Evolutionary conservation across 2,113 vertebrate species (phyloP).

Genomic region (Piaya cayana): DNA sequence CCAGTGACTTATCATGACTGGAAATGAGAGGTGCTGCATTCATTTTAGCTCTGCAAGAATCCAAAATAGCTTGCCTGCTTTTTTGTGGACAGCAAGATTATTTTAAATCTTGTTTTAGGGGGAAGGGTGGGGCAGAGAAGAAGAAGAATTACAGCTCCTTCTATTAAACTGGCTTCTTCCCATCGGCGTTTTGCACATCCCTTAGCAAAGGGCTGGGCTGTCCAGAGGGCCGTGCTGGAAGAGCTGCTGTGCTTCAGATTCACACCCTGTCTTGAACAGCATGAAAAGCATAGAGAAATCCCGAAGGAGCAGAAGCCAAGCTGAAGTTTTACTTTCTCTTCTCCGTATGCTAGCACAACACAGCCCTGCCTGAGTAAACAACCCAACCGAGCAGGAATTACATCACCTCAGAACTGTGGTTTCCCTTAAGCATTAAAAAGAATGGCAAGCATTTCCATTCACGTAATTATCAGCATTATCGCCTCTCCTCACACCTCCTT

Average conservation of each 20-base stretch:
- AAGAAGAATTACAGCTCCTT: not conserved
- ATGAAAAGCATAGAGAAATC: not conserved
- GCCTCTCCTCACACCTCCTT: not conserved
- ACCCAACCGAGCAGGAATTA: not conserved
- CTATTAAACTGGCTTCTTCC: not conserved
- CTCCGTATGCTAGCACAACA: not conserved
- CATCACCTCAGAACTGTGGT: not conserved
- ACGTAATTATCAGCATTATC: not conserved
- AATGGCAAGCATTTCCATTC: slow-evolving; percentile 16
- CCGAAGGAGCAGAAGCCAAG: not conserved
- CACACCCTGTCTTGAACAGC: not conserved
- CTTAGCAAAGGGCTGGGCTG: not conserved
- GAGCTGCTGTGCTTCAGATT: not conserved
- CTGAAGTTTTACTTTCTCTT: slow-evolving; percentile 35
- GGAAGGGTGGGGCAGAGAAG: not conserved
- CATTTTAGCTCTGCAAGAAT: slow-evolving; percentile 14
- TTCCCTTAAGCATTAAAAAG: slow-evolving; percentile 14
- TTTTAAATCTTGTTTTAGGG: not conserved
- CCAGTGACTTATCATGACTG: slow-evolving; percentile 7
- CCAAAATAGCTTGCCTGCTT: slow-evolving; percentile 49
- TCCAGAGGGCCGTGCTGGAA: not conserved
- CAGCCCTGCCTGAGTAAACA: slow-evolving; percentile 11
- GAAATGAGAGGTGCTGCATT: slow-evolving; percentile 24
- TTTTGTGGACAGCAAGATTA: slow-evolving; percentile 38
- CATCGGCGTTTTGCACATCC: not conserved